Conservation (phyloP, 1,140 invertebrate genomes). For the Carposina sasakii region DNA sequence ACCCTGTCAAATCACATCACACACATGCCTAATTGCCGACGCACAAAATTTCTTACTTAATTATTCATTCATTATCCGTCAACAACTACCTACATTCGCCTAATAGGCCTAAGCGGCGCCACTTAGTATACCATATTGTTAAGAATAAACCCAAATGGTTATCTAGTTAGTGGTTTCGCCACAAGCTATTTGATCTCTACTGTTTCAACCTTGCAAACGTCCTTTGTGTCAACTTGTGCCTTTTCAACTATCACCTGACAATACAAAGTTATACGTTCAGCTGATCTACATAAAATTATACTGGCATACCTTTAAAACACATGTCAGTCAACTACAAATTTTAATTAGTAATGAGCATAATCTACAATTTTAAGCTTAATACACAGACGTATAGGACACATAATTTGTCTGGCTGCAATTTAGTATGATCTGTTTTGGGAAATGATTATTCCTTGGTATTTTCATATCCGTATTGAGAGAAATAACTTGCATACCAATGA, state of each 20-base stretch:
- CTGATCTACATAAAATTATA: background rate
- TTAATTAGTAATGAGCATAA: background rate
- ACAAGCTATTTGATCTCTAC: background rate
- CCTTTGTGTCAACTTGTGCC: conserved; percentile 45
- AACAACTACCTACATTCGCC: background rate
- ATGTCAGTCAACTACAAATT: background rate
- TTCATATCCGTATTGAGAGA: too few relatives aligned
- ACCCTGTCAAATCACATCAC: too few relatives aligned
- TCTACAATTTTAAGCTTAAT: background rate
- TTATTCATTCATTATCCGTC: background rate
- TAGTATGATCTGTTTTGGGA: background rate
- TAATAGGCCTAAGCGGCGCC: too few relatives aligned
- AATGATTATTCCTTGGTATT: background rate
- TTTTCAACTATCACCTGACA: conserved; percentile 44
- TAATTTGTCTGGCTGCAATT: background rate
- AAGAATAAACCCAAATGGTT: background rate
- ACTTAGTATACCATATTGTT: too few relatives aligned
- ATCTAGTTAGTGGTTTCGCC: background rate
- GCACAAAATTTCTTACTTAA: background rate
- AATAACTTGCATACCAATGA: too few relatives aligned
- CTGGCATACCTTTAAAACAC: background rate
- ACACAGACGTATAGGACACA: background rate
- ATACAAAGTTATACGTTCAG: conserved; percentile 10
- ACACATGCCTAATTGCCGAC: background rate
- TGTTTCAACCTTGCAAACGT: conserved; percentile 38